Evolutionary conservation across 2,113 vertebrate species (phyloP).

Genomic region (Cinclus cinclus): DNA sequence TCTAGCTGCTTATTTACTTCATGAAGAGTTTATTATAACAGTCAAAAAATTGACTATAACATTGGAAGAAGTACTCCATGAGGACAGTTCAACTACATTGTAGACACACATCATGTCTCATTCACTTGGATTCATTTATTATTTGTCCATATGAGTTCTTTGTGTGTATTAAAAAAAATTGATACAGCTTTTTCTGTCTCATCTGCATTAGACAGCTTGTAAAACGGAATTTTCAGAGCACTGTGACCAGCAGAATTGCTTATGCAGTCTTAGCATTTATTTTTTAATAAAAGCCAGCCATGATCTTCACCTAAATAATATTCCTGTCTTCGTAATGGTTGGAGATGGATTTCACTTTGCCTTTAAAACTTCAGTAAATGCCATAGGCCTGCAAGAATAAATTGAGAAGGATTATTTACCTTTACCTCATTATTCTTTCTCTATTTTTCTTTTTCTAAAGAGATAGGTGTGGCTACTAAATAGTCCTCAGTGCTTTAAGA

Average conservation of each 20-base stretch:
- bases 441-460: not conserved
- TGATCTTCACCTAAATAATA: not conserved
- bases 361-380: not conserved
- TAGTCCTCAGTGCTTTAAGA: not conserved
- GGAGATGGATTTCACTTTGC: not conserved
- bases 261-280: not conserved
- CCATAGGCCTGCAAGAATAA: not conserved
- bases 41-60: not conserved
- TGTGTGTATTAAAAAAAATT: not conserved
- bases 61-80: not conserved
- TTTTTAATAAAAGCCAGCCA: not conserved
- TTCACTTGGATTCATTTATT: not conserved
- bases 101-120: not conserved
- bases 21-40: conserved; percentile 4
- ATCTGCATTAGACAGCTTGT: not conserved
- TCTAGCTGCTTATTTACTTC: not conserved
- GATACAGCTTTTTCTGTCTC: not conserved
- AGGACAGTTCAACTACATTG: not conserved
- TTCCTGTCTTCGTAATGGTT: not conserved
- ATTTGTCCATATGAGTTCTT: not conserved
- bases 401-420: not conserved
- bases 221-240: not conserved
- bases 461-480: not conserved
- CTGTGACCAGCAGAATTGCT: not conserved
- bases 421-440: not conserved